Conservation (phyloP, 2,113 vertebrate species). For the Bostrychus sinensis region DNA sequence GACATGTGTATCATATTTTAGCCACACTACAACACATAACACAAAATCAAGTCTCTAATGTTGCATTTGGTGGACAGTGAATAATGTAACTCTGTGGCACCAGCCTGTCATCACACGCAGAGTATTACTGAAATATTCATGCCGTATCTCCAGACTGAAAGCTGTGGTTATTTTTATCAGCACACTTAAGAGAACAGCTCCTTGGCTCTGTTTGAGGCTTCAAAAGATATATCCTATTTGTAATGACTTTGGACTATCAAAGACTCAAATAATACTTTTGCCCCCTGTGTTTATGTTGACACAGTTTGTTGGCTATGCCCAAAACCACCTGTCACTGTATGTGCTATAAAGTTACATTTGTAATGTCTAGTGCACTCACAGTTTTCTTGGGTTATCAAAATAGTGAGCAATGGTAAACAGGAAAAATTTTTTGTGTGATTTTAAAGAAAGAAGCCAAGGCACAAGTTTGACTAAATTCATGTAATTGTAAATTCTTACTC, state of each 20-base stretch:
- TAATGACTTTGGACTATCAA: background rate
- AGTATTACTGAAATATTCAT: constrained; percentile 6
- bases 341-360: no score
- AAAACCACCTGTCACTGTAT: no score
- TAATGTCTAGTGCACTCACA: no score
- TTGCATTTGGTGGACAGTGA: background rate
- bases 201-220: background rate
- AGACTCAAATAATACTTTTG: background rate
- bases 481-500: no score
- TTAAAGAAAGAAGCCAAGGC: no score
- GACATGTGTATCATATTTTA: background rate
- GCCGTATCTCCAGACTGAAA: background rate
- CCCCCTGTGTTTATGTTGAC: no score
- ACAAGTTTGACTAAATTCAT: no score
- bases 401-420: no score
- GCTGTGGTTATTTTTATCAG: constrained; percentile 9
- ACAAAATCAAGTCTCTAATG: background rate
- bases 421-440: no score
- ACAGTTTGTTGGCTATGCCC: no score
- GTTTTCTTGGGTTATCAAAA: no score
- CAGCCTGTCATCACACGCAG: background rate
- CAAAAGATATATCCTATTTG: background rate
- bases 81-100: background rate
- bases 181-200: background rate
- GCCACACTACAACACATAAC: background rate